A percentile compares a stretch with the other conserved stretches of the same genome.
These are phyloP conservation scores for Pogonognathellus flavescens DNA, from an alignment of 1,140 invertebrate genomes.

Conservation along the genomic window DNA sequence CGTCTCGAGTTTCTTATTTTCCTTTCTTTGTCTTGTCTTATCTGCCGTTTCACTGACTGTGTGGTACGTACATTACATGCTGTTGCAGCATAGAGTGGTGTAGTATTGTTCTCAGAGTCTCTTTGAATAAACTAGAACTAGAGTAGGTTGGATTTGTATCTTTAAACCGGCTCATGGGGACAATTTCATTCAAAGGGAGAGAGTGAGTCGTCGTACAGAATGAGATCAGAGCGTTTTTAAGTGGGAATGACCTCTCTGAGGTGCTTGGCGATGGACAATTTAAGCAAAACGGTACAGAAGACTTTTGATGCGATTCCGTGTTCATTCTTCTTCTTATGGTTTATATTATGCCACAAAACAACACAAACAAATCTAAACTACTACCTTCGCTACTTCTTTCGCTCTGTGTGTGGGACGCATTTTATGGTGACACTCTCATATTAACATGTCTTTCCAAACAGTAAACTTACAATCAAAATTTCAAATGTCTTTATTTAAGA, in stretches of 20 bases:
- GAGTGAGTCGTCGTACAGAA: constrained; percentile 11
- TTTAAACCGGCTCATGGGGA: constrained; percentile 47
- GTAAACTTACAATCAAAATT: too few species aligned
- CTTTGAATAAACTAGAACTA: constrained; percentile 47
- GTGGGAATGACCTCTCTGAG: constrained; percentile 26
- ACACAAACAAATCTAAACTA: constrained; percentile 25
- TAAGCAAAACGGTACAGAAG: constrained; percentile 13
- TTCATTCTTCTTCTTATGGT: background rate
- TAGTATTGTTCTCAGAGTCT: constrained; percentile 18
- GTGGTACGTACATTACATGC: background rate
- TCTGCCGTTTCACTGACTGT: constrained; percentile 16
- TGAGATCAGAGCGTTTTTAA: constrained; percentile 36
- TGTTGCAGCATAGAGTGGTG: background rate
- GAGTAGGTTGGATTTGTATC: constrained; percentile 34
- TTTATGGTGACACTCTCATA: constrained; percentile 9
- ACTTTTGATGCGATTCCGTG: background rate
- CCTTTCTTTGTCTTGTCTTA: constrained; percentile 41
- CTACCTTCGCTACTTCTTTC: background rate
- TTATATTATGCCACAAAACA: constrained; percentile 7
- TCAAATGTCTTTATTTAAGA: too few species aligned
- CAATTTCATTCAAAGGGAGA: constrained; percentile 44
- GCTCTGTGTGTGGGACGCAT: background rate
- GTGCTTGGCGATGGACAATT: constrained; percentile 16
- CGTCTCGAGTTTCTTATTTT: constrained; percentile 47
- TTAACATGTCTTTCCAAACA: too few species aligned